Evolutionary conservation across 2,888 invertebrate genomes (phyloP), one percentile per base, ranked within the genome.

Genomic region (Molanna angustata): DNA sequence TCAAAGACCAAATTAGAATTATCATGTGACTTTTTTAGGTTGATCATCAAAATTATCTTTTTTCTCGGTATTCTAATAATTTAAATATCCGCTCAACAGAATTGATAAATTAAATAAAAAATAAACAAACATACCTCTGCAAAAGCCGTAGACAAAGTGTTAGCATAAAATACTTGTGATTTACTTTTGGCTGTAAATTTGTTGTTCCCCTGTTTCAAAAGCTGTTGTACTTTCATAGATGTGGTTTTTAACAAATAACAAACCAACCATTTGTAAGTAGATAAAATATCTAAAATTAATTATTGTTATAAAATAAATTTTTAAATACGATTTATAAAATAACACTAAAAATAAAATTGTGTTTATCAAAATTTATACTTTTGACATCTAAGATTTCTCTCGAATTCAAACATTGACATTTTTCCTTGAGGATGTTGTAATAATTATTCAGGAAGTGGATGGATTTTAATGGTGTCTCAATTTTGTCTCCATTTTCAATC

Each of bases 81-180:
- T n/a, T n/a, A n/a, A n/a, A n/a, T n/a, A n/a, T n/a, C n/a, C n/a
- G n/a, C n/a, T n/a, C n/a, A n/a, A n/a, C n/a, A n/a, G n/a, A n/a
- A n/a, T n/a, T n/a, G n/a, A n/a, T n/a, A n/a, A n/a, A n/a, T n/a
- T n/a, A n/a, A n/a, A n/a, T n/a, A n/a, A n/a, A n/a, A n/a, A n/a
- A n/a, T n/a, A n/a, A n/a, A n/a, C n/a, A n/a, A n/a, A n/a, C n/a
- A 3, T 69, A 91, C 91, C 81, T 94, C 90, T 48, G 83, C 88
- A 69, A 87, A 96, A 17, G 87, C 85, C 9, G 94, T 71, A 0
- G 91, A 83, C 2, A 96, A 73, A 4, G 84, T 83, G 56, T 87
- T 82, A 1, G 90, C 90, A 63, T 83, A 83, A 67, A 86, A 94
- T 0, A 90, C 82, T 75, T 96, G 96, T 43, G 86, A 85, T 60